These are phyloP conservation scores for Lepidurus arcticus DNA, from an alignment of 1,140 invertebrate species.

Conservation along the genomic window DNA sequence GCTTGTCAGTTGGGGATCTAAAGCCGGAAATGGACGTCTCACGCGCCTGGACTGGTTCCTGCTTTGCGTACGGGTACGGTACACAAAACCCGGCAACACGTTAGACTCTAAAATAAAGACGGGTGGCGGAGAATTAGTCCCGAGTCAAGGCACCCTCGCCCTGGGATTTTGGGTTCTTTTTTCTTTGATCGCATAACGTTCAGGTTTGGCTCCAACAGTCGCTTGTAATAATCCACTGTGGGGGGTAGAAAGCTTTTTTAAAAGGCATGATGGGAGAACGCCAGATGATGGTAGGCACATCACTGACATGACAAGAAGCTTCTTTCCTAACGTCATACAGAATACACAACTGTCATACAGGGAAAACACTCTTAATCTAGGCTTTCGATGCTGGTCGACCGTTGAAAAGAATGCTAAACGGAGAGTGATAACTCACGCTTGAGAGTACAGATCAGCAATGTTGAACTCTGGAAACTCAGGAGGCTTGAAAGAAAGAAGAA, in stretches of 20 bases:
- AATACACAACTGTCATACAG: constrained; percentile 15
- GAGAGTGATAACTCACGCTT: background rate
- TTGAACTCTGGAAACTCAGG: no score
- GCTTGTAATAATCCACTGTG: background rate
- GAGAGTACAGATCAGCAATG: no score
- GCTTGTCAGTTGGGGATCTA: constrained; percentile 7
- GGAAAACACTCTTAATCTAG: constrained; percentile 16
- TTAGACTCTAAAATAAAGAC: background rate
- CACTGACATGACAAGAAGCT: constrained; percentile 17
- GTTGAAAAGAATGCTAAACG: background rate
- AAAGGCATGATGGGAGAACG: background rate
- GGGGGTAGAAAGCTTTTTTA: constrained; percentile 9
- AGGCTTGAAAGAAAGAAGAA: no score
- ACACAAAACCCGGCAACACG: background rate
- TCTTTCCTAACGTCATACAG: constrained; percentile 10
- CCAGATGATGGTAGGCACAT: constrained; percentile 1
- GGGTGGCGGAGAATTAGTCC: background rate
- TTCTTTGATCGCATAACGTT: background rate
- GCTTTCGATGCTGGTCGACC: background rate
- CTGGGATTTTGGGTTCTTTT: background rate
- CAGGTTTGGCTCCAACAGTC: background rate
- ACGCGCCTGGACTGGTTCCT: background rate
- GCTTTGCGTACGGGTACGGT: background rate
- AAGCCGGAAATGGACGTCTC: constrained; percentile 20
- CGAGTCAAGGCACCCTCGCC: background rate